phyloP scores from a whole-genome alignment of 2,797 vertebrate genomes.

The Enoplosus armatus region DNA sequence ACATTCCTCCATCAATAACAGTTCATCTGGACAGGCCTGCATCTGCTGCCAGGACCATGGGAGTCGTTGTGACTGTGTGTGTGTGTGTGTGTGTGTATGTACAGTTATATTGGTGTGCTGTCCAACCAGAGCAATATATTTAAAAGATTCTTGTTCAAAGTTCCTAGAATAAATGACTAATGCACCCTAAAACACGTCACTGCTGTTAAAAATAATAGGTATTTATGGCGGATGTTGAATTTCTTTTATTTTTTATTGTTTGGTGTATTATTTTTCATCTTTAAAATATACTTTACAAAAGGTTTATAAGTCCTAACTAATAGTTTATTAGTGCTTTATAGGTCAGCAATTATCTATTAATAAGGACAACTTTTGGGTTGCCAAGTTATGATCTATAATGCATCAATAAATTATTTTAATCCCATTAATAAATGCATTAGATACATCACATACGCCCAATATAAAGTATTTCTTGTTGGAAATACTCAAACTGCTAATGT shows the following conservation, averaged over 20 bases:
- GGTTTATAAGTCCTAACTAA: background rate
- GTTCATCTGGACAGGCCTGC: slow-evolving; percentile 68
- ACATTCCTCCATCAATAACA: slow-evolving; percentile 74
- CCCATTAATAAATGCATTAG: background rate
- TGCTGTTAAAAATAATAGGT: slow-evolving; percentile 13
- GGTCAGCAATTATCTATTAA: background rate
- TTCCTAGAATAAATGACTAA: slow-evolving; percentile 36
- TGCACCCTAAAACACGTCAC: background rate
- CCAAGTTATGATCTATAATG: background rate
- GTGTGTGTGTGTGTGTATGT: slow-evolving; percentile 27
- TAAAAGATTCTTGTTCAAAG: slow-evolving; percentile 12
- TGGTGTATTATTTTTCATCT: background rate
- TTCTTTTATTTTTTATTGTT: slow-evolving; percentile 3
- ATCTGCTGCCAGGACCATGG: slow-evolving; percentile 65
- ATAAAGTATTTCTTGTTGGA: background rate
- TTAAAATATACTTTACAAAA: background rate
- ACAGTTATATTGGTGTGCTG: slow-evolving; percentile 10
- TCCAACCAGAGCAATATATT: slow-evolving; percentile 44
- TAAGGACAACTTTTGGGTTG: background rate
- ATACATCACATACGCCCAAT: background rate
- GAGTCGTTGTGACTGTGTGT: slow-evolving; percentile 37
- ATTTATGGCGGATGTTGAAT: background rate
- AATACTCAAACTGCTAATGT: background rate
- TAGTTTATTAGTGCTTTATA: background rate
- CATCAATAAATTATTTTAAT: background rate